Evolutionary conservation across 2,797 vertebrate genomes (phyloP).

Genomic region (Luscinia megarhynchos): DNA sequence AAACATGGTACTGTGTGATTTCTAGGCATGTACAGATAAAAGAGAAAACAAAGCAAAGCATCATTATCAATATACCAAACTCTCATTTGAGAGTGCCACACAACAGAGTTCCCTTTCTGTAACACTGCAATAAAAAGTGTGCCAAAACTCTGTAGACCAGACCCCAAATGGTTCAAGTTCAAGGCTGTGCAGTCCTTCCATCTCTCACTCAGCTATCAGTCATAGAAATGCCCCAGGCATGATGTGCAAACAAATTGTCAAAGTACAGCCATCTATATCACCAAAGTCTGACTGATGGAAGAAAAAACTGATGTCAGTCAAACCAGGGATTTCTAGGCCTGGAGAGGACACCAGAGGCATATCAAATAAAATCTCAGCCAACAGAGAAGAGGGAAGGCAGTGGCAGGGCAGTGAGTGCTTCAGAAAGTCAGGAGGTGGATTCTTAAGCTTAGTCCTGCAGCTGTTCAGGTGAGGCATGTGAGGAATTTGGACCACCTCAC

Average conservation of each 20-base stretch:
- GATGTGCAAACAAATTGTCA: not conserved
- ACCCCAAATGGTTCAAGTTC: not conserved
- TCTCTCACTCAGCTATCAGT: not conserved
- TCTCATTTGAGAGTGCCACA: not conserved
- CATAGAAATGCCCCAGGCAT: not conserved
- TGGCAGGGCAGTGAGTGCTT: not conserved
- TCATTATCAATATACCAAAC: not conserved
- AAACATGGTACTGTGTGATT: not conserved
- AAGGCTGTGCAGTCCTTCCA: not conserved
- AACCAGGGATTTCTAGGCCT: not conserved
- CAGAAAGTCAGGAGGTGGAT: not conserved
- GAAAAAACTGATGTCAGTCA: not conserved
- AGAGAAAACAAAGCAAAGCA: not conserved
- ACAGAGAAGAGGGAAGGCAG: not conserved
- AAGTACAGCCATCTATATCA: not conserved
- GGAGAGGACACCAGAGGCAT: not conserved
- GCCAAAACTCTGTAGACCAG: not conserved
- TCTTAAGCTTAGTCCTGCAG: not conserved
- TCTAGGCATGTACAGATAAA: not conserved
- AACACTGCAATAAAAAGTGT: not conserved
- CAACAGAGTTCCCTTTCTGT: not conserved
- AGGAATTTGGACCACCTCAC: not conserved
- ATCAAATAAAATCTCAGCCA: not conserved
- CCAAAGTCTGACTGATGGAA: not conserved
- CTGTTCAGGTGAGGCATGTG: fast-evolving